Evolutionary conservation across 2,113 vertebrate species (phyloP).

Genomic region (Gulo gulo): DNA sequence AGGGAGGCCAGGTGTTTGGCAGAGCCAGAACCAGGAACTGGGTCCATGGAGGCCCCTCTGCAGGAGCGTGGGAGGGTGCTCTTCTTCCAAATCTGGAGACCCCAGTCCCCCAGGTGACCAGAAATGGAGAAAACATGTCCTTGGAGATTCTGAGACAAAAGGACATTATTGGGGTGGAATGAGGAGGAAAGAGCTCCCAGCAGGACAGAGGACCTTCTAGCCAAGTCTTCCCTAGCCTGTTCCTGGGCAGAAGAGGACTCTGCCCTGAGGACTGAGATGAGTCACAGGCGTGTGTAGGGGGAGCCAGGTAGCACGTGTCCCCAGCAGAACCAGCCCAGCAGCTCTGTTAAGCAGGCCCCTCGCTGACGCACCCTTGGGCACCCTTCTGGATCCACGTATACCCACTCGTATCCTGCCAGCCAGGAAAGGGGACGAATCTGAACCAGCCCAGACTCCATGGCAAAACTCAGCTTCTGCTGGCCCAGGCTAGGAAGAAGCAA

Average conservation of each 20-base stretch:
- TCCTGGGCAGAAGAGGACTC: not conserved
- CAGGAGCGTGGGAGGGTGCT: not conserved
- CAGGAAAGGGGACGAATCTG: not conserved
- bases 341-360: slow-evolving; percentile 6
- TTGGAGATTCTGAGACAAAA: not conserved
- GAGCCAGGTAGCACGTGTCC: not conserved
- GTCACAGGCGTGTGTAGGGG: not conserved
- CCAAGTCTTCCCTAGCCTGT: not conserved
- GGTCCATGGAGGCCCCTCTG: not conserved
- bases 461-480: not conserved
- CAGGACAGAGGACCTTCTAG: not conserved
- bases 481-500: not conserved
- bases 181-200: not conserved
- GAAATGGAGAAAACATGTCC: not conserved
- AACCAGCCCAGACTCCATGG: not conserved
- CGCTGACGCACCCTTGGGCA: slow-evolving; percentile 33
- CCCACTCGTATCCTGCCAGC: not conserved
- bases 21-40: not conserved
- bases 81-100: not conserved
- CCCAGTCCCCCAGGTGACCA: not conserved
- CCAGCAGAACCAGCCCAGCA: slow-evolving; percentile 61
- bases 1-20: not conserved
- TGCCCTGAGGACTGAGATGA: not conserved
- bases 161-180: not conserved
- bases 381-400: slow-evolving; percentile 41